These are phyloP conservation scores for Noctua comes DNA, from an alignment of 2,888 invertebrate genomes.

Conservation along the genomic window DNA sequence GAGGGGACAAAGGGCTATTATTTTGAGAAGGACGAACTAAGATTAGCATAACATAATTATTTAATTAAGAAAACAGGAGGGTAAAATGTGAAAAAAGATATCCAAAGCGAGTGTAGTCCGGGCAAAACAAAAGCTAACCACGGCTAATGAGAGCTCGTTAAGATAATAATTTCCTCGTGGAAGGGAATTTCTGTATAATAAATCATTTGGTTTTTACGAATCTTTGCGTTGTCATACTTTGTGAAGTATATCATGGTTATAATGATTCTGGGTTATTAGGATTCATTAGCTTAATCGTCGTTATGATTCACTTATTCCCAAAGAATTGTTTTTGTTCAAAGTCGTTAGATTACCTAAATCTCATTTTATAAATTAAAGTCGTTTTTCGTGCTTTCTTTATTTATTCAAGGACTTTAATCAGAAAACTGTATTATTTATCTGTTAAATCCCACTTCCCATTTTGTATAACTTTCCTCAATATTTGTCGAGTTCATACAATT, in stretches of 20 bases:
- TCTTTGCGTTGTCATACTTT: slow-evolving; percentile 61
- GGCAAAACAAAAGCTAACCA: slow-evolving; percentile 79
- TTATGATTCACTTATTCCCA: slow-evolving; percentile 19
- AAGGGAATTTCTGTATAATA: slow-evolving; percentile 71
- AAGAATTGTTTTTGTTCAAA: background rate
- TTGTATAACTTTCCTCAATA: background rate
- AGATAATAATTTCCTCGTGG: slow-evolving; percentile 79
- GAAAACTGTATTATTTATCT: background rate
- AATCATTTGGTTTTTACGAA: slow-evolving; percentile 65
- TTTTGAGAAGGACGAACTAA: slow-evolving; percentile 69
- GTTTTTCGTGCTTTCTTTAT: background rate
- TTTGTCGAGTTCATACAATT: background rate
- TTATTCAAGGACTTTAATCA: background rate
- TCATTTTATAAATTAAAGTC: background rate
- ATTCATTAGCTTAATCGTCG: slow-evolving; percentile 32
- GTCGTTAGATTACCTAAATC: background rate
- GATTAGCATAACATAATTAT: slow-evolving; percentile 84
- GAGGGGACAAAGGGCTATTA: slow-evolving; percentile 69
- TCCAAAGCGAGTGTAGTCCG: slow-evolving; percentile 69
- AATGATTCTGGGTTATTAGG: slow-evolving; percentile 43
- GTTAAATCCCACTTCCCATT: background rate
- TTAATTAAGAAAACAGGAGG: slow-evolving; percentile 74
- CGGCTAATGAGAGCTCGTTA: slow-evolving; percentile 81
- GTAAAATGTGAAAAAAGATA: slow-evolving; percentile 69
- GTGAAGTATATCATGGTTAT: slow-evolving; percentile 43